Base-by-base conservation (phyloP, 2,888 invertebrate species). In the Microplitis manilae region DNA sequence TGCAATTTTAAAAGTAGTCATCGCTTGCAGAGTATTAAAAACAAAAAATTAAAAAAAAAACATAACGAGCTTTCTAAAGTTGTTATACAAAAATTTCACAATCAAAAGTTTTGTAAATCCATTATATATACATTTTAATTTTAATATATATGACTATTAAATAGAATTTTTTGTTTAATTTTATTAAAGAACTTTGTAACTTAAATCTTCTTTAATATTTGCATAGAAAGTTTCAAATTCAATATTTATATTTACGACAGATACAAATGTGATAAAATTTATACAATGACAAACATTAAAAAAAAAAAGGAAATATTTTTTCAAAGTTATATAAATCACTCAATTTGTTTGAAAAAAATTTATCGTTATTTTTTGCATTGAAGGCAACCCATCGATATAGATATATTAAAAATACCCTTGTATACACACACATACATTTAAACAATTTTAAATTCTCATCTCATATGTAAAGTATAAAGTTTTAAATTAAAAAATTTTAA, bases 301-400 rank as follows among this genome's bases (percentile, higher is more conserved):
- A 72, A 70, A 72, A 70, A 64, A 68, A 1, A 65, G n/a, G 61
- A 38, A 50, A 69, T 62, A 39, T 67, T 67, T 20, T 15, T 20
- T 1, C 7, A 15, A 20, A 50, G 64, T 40, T 75, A 50, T 7
- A 62, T 65, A 75, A 75, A 68, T 70, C 61, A 69, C 64, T 70
- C 30, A 62, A 67, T 71, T 71, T 38, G 13, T 62, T 17, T 39
- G 40, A 65, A 64, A 69, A 20, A 68, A 65, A 60, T 78, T 73
- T 73, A 73, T 73, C 62, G 41, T n/a, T 64, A 68, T 68, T 15
- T 68, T 41, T 17, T 7, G 40, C 41, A 41, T 68, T 65, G 20
- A 6, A 17, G 50, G 13, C 50, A 50, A 50, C 50, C 50, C 5
- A 9, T 50, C 50, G 20, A 50, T 50, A 50, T 13, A 50, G 50